Percentiles rank a stretch among this genome's conserved stretches.
These are phyloP conservation scores for Triplophysa siluroides DNA, from an alignment of 2,113 vertebrate species.

Conservation along the genomic window DNA sequence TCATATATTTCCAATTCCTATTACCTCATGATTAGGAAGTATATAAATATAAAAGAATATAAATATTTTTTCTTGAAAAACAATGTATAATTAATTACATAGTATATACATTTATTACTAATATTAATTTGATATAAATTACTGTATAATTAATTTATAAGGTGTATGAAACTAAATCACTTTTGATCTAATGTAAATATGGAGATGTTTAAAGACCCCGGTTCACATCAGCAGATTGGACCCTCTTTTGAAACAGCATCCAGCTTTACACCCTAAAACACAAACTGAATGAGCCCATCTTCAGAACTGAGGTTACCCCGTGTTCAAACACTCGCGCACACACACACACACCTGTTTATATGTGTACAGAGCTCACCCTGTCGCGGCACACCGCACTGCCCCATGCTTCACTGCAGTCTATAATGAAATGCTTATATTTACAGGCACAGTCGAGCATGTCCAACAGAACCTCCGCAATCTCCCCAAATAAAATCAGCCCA, in stretches of 20 bases:
- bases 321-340: neutral
- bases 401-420: slow-evolving; percentile 95
- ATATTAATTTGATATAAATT: no score
- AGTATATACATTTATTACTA: no score
- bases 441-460: slow-evolving; percentile 94
- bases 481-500: slow-evolving; percentile 84
- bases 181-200: no score
- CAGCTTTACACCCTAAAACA: slow-evolving; percentile 32
- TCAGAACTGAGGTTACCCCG: neutral
- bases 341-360: slow-evolving; percentile 50
- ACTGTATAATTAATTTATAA: no score
- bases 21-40: no score
- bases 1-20: neutral
- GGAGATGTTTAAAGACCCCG: no score
- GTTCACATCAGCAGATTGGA: neutral
- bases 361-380: slow-evolving; percentile 75
- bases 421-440: slow-evolving; percentile 99
- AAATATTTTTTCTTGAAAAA: no score
- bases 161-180: no score
- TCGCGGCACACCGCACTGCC: slow-evolving; percentile 77
- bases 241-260: neutral
- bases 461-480: slow-evolving; percentile 92
- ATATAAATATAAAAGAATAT: no score
- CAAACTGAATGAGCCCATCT: slow-evolving; percentile 27
- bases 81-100: no score